Evolutionary conservation across 1,140 invertebrate genomes (phyloP).

Genomic region (Telenomus remus): DNA sequence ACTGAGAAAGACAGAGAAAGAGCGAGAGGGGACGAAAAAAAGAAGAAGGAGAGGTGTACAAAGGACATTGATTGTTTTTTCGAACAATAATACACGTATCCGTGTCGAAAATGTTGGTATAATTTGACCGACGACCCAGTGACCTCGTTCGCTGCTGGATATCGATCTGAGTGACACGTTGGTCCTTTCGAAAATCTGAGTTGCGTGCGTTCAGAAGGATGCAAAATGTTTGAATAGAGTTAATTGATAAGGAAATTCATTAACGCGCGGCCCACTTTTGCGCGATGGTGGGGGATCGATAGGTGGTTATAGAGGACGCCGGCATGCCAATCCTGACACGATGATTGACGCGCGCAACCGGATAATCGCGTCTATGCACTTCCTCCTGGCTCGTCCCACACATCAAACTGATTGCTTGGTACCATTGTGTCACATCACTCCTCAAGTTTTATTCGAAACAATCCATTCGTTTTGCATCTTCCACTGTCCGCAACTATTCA

Average conservation of each 20-base stretch:
- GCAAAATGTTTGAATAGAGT: conserved; percentile 6
- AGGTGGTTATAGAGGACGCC: conserved; percentile 8
- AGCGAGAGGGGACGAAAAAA: too few species aligned
- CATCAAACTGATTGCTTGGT: conserved; percentile 7
- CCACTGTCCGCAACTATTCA: background rate
- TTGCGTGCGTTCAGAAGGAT: background rate
- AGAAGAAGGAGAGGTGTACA: too few species aligned
- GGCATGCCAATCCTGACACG: conserved; percentile 33
- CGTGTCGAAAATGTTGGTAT: conserved; percentile 59
- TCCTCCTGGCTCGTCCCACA: conserved; percentile 17
- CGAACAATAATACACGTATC: conserved; percentile 37
- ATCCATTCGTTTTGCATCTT: background rate
- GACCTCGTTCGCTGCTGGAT: conserved; percentile 54
- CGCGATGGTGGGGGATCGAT: conserved; percentile 27
- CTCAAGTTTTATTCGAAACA: background rate
- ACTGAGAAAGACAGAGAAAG: too few species aligned
- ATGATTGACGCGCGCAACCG: conserved; percentile 41
- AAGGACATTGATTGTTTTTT: conserved; percentile 40
- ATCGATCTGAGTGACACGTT: conserved; percentile 54
- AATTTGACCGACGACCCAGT: conserved; percentile 57
- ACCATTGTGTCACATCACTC: conserved; percentile 8
- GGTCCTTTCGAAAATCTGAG: conserved; percentile 52
- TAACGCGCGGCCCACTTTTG: conserved; percentile 67
- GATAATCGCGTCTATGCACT: conserved; percentile 21
- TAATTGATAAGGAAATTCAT: conserved; percentile 70